Base-by-base conservation (phyloP, 2,113 vertebrate genomes). In the Herpetotheres cachinnans region DNA sequence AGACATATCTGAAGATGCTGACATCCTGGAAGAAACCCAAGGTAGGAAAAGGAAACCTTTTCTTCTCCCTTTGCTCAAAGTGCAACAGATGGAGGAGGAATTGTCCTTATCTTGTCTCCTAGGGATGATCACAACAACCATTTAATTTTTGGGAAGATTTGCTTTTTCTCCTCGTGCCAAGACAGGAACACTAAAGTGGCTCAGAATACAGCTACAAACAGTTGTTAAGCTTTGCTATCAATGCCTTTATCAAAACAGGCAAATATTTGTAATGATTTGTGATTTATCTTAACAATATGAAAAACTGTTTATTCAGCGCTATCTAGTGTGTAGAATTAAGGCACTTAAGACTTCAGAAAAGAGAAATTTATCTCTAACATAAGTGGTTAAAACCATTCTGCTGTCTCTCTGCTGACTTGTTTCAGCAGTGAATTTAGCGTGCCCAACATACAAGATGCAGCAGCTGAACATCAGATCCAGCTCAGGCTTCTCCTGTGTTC, bases 291-390 rank as follows among this genome's bases (percentile, higher is more conserved):
- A 87, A 80, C 30, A 77, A 19, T 70, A 52, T 50, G 34, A 85
- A 81, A 77, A 66, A 44, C 8, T 87, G 62, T 94, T 96, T 93
- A 81, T 96, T 85, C 55, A 88, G 30, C 0, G 1, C 50, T 94
- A 94, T 91, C 78, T 67, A 82, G 61, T 62, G n/a, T 82, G 25
- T 77, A 82, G 78, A 93, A 95, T 70, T 89, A 91, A 91, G 73
- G n/a, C 42, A 92, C 83, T 89, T 92, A 89, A 77, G 16, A 4
- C 42, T 95, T 90, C 71, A 66, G 46, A 90, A 70, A 80, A 88
- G 24, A 87, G 58, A 88, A 87, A 93, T 90, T 78, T 87, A 25
- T 93, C 63, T 72, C 42, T 94, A 42, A 55, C 7, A 6, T 70
- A 77, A 80, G 29, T 66, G 32, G 32, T 70, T 95, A 90, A 86